Percentiles rank a stretch among this genome's conserved stretches.
Conservation (phyloP, 1,140 invertebrate species). For the Scylla paramamosain region DNA sequence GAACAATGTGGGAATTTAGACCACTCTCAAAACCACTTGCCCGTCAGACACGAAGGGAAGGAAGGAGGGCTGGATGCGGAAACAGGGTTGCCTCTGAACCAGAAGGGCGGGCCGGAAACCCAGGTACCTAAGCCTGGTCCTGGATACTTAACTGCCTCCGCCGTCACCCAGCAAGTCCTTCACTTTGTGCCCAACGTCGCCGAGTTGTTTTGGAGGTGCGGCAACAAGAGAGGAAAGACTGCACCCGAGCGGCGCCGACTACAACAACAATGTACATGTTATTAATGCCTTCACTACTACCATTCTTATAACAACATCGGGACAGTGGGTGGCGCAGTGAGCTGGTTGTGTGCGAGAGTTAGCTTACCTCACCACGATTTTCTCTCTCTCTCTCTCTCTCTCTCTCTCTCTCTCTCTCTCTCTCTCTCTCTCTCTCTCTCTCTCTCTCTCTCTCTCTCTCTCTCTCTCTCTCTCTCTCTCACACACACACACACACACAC, state of each 20-base stretch:
- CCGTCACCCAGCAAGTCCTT: neutral
- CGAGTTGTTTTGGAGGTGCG: neutral
- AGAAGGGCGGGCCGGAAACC: no score
- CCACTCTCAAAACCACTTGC: neutral
- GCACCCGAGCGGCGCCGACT: neutral
- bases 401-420: constrained; percentile 40
- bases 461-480: constrained; percentile 47
- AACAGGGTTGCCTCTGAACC: neutral
- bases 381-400: neutral
- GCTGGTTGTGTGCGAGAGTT: neutral
- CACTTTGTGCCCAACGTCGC: neutral
- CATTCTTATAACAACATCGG: neutral
- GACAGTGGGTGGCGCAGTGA: neutral
- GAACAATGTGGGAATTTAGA: neutral
- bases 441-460: constrained; percentile 30
- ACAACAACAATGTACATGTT: neutral
- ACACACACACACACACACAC: neutral
- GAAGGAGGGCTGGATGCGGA: neutral
- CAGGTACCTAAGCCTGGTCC: neutral
- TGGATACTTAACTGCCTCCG: neutral
- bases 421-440: constrained; percentile 28
- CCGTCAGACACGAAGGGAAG: neutral
- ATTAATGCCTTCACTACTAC: neutral
- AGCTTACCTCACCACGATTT: neutral
- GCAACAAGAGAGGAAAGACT: neutral